Conservation (phyloP, 2,113 vertebrate genomes). For the Rhynchomys soricoides region DNA sequence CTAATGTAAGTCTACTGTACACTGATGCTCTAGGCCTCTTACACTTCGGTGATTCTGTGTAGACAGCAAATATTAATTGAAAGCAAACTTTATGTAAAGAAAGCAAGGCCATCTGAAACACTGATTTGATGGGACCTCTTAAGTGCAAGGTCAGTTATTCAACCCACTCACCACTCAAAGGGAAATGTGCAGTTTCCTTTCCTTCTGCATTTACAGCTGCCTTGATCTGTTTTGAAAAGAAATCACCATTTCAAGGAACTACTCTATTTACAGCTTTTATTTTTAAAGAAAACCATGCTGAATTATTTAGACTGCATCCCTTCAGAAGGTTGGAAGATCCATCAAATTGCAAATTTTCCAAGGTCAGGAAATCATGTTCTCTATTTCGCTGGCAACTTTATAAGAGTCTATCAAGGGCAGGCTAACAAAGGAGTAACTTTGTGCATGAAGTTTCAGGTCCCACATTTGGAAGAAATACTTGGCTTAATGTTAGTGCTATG, state of each 20-base stretch:
- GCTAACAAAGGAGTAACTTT: background rate
- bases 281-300: constrained; percentile 29
- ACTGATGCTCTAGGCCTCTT: background rate
- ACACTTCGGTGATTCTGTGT: background rate
- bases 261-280: background rate
- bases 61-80: background rate
- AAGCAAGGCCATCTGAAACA: constrained; percentile 33
- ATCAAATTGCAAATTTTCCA: constrained; percentile 62
- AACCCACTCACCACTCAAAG: background rate
- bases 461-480: constrained; percentile 30
- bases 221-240: constrained; percentile 52
- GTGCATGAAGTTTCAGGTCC: background rate
- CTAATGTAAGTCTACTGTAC: background rate
- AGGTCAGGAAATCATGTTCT: constrained; percentile 57
- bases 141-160: background rate
- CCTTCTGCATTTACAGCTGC: background rate
- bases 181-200: background rate
- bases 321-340: constrained; percentile 47
- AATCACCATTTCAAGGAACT: constrained; percentile 48
- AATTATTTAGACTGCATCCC: constrained; percentile 44
- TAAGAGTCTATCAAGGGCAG: background rate
- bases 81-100: background rate
- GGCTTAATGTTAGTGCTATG: background rate
- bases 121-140: constrained; percentile 9
- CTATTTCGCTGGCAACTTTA: constrained; percentile 35